These are phyloP conservation scores for Periphyllus acericola DNA, from an alignment of 2,888 invertebrate genomes.

Conservation along the genomic window DNA sequence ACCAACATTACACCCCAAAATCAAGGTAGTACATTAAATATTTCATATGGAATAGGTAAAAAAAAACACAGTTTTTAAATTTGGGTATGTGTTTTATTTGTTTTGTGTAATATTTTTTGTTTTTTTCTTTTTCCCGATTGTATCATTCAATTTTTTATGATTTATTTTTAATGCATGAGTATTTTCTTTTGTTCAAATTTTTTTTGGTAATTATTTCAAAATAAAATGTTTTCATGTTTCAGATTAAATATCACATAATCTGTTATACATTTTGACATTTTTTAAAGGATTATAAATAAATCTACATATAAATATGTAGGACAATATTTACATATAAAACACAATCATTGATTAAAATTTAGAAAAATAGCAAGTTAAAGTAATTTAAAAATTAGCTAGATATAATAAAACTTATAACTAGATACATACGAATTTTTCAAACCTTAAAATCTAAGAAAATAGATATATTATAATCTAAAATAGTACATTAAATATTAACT, in stretches of 20 bases:
- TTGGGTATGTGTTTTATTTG: slow-evolving; percentile 39
- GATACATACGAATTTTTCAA: slow-evolving; percentile 20
- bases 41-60: background rate
- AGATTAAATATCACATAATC: slow-evolving; percentile 12
- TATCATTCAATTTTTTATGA: background rate
- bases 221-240: background rate
- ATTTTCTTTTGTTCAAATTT: background rate
- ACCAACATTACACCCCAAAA: too few species aligned
- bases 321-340: slow-evolving; percentile 45
- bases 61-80: slow-evolving; percentile 39
- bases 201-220: background rate
- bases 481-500: slow-evolving; percentile 34
- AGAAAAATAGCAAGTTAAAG: slow-evolving; percentile 48
- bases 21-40: too few species aligned
- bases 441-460: slow-evolving; percentile 30
- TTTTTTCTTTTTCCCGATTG: background rate
- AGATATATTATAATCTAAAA: slow-evolving; percentile 24
- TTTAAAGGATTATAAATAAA: slow-evolving; percentile 33
- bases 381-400: slow-evolving; percentile 57
- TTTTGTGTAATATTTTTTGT: background rate
- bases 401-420: slow-evolving; percentile 58
- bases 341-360: slow-evolving; percentile 44
- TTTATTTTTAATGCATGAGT: background rate
- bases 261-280: background rate
- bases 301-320: slow-evolving; percentile 31